These are phyloP conservation scores for Plagodis dolabraria DNA, from an alignment of 2,888 invertebrate species.

Conservation along the genomic window DNA sequence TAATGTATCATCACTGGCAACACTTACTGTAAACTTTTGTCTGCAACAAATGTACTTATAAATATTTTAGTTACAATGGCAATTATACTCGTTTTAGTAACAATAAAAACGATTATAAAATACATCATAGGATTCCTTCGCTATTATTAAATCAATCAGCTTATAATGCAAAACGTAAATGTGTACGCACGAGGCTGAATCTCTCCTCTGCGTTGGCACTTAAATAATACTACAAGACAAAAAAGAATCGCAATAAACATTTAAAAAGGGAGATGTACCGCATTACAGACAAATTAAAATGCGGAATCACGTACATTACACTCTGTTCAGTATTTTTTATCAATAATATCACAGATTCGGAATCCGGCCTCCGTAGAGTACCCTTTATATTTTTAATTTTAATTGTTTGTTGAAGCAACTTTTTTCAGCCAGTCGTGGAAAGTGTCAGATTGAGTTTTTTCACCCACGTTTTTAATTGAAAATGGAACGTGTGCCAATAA, in stretches of 20 bases:
- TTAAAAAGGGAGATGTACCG: conserved; percentile 69
- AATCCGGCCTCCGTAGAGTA: conserved; percentile 55
- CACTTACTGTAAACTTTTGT: too few species aligned
- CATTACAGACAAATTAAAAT: conserved; percentile 78
- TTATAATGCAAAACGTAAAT: conserved; percentile 54
- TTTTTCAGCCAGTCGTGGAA: conserved; percentile 37
- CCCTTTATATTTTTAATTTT: conserved; percentile 50
- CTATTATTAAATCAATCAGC: conserved; percentile 5
- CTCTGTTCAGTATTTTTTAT: conserved; percentile 65
- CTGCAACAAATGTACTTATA: too few species aligned
- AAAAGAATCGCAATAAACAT: conserved; percentile 66
- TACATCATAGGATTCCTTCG: conserved; percentile 22
- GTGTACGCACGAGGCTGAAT: conserved; percentile 55
- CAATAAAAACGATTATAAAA: conserved; percentile 25
- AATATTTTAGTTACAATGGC: too few species aligned
- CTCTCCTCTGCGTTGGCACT: conserved; percentile 48
- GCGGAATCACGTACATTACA: conserved; percentile 81
- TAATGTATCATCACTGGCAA: too few species aligned
- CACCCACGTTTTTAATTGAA: conserved; percentile 41
- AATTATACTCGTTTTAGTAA: not conserved
- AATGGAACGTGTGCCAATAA: conserved; percentile 32
- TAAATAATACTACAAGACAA: conserved; percentile 53
- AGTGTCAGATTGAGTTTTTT: conserved; percentile 40
- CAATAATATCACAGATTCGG: conserved; percentile 71
- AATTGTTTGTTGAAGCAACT: conserved; percentile 48